Evolutionary conservation across 2,888 invertebrate genomes (phyloP), one percentile per base, ranked within the genome.

Genomic region (Drosophila siamana): DNA sequence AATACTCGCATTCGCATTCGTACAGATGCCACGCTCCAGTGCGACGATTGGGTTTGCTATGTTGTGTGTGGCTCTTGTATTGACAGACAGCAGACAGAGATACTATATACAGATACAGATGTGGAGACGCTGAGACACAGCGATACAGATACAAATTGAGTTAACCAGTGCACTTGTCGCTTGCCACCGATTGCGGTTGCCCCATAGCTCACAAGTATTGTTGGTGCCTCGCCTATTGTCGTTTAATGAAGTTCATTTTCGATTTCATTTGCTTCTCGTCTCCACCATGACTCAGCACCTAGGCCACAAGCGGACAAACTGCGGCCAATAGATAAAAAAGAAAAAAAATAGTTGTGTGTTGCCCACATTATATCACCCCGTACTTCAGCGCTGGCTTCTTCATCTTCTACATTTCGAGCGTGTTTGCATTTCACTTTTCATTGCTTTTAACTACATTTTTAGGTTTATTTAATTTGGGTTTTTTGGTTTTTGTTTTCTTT

Each of bases 171-270:
- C 63, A 71, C 67, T 71, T 67, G 63, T 61, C 56, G 68, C 38
- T 33, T 48, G 47, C 30, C 47, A 30, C 47, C 36, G 36, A 13
- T 38, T 33, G 36, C 6, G 43, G 33, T 59, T 59, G 22, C 52
- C 15, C 24, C 59, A 59, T 4, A 50, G n/a, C 40, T 19, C 19
- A 30, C 24, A 26, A 36, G 9, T 40, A 26, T 46, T 51, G 50
- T 33, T 55, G 33, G 19, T 67, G 47, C 44, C 50, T 38, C 7
- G 5, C n/a, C 50, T 47, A 47, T 61, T 64, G 70, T 64, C 66
- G 60, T 63, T 69, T 69, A 69, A 69, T 75, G 60, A 84, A 84
- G 64, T 73, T 73, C 65, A 75, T 78, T 74, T 78, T 61, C 26
- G 33, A 62, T 48, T 60, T 60, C 33, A 46, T 47, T 28, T 63